These are phyloP conservation scores for Proisotoma minuta DNA, from an alignment of 2,888 invertebrate species.

Conservation along the genomic window DNA sequence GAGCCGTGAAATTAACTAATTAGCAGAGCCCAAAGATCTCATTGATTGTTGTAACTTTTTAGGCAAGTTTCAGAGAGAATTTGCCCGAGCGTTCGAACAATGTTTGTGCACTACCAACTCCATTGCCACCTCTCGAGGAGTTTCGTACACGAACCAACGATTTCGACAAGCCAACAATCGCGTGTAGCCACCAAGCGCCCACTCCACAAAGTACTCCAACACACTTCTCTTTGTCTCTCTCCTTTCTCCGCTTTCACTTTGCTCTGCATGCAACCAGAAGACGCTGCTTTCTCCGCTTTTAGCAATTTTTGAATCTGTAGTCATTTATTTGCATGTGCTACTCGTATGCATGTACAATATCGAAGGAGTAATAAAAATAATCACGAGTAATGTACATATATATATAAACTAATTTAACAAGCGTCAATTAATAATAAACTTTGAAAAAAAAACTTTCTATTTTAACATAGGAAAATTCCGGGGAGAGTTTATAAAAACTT, in stretches of 20 bases:
- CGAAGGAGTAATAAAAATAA: too few relatives aligned
- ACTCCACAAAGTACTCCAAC: slow-evolving; percentile 6
- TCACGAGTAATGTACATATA: too few relatives aligned
- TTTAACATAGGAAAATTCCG: slow-evolving; percentile 53
- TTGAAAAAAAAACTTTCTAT: background rate
- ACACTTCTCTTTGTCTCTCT: slow-evolving; percentile 3
- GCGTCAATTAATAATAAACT: too few relatives aligned
- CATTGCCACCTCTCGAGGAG: slow-evolving; percentile 45
- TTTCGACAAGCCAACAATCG: slow-evolving; percentile 26
- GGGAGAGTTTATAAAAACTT: slow-evolving; percentile 53
- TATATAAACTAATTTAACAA: too few relatives aligned
- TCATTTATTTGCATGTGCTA: too few relatives aligned
- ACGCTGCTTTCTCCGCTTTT: too few relatives aligned
- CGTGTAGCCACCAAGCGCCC: slow-evolving; percentile 30
- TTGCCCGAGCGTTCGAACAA: slow-evolving; percentile 63
- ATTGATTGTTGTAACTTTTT: too few relatives aligned
- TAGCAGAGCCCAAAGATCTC: too few relatives aligned
- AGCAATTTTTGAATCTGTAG: too few relatives aligned
- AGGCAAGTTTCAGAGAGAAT: slow-evolving; percentile 71
- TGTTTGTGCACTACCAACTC: slow-evolving; percentile 43
- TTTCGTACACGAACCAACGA: slow-evolving; percentile 34
- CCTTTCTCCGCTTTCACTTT: background rate
- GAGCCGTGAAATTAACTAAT: too few relatives aligned
- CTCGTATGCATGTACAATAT: too few relatives aligned
- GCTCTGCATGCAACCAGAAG: background rate